These are phyloP conservation scores for Hipparchia sbordonii DNA, from an alignment of 2,888 invertebrate species.

Conservation along the genomic window DNA sequence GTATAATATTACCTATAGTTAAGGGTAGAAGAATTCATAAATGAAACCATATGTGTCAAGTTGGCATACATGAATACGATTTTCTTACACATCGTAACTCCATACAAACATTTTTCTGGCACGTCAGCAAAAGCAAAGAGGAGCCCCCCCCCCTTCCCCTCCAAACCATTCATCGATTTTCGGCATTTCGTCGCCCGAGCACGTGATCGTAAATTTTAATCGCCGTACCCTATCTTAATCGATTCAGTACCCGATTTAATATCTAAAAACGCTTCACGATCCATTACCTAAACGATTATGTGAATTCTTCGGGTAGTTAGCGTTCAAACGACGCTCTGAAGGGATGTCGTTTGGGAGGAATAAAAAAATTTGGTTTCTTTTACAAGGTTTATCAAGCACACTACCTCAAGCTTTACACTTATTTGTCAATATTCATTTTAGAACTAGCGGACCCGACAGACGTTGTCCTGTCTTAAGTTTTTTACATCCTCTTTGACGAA, in stretches of 20 bases:
- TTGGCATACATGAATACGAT: too few species aligned
- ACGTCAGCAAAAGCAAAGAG: too few species aligned
- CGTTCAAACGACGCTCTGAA: conserved; percentile 41
- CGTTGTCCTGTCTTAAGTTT: too few species aligned
- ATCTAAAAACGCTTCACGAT: conserved; percentile 47
- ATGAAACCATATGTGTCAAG: too few species aligned
- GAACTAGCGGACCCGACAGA: too few species aligned
- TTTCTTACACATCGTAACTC: background rate
- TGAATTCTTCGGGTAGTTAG: conserved; percentile 40
- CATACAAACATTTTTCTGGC: too few species aligned
- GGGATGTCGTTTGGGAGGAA: conserved; percentile 17
- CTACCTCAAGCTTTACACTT: too few species aligned
- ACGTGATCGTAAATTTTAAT: conserved; percentile 45
- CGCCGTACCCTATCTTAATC: conserved; percentile 44
- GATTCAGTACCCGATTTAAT: conserved; percentile 47
- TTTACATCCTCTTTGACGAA: too few species aligned
- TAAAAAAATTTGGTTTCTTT: conserved; percentile 10
- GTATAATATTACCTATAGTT: too few species aligned
- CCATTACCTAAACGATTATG: conserved; percentile 49
- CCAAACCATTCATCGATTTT: conserved; percentile 12
- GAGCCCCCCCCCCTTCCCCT: background rate
- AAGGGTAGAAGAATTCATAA: too few species aligned
- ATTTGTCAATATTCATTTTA: too few species aligned
- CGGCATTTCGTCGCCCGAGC: conserved; percentile 19
- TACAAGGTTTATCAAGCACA: conserved; percentile 2